A percentile compares a stretch with the other conserved stretches of the same genome.
Evolutionary conservation across 2,797 vertebrate genomes (phyloP).

Genomic region (Enteromius radiatus): DNA sequence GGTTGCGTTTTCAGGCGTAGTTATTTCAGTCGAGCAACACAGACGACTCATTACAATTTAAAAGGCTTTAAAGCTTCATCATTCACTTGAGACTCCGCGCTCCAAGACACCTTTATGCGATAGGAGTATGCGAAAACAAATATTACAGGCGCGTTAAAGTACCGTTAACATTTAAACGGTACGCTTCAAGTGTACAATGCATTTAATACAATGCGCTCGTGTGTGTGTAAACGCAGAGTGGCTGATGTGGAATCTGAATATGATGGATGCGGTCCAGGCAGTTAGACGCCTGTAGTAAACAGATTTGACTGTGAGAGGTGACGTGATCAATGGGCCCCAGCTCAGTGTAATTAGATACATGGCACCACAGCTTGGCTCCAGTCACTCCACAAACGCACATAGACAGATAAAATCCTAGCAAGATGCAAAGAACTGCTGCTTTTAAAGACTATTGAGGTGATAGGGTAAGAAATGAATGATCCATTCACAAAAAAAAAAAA

Average conservation of each 20-base stretch:
- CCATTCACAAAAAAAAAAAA: slow-evolving; percentile 9
- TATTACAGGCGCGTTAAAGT: slow-evolving; percentile 42
- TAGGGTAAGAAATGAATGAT: background rate
- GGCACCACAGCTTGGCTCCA: slow-evolving; percentile 78
- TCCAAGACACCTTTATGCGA: slow-evolving; percentile 43
- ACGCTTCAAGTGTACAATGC: slow-evolving; percentile 11
- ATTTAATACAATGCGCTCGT: background rate
- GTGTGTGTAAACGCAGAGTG: slow-evolving; percentile 56
- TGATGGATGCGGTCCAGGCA: slow-evolving; percentile 78
- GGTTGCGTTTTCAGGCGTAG: slow-evolving; percentile 24
- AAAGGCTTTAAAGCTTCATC: slow-evolving; percentile 40
- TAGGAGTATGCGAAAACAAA: slow-evolving; percentile 32
- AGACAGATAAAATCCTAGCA: slow-evolving; percentile 29
- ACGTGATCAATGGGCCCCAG: slow-evolving; percentile 87
- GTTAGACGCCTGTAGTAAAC: slow-evolving; percentile 83
- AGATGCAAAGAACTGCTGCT: background rate
- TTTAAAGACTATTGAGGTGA: background rate
- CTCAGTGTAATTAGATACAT: slow-evolving; percentile 93
- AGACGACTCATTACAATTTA: slow-evolving; percentile 35
- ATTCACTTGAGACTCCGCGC: background rate
- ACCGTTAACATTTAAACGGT: slow-evolving; percentile 32
- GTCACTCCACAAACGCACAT: slow-evolving; percentile 66
- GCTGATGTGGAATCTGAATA: slow-evolving; percentile 79
- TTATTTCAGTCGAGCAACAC: slow-evolving; percentile 58
- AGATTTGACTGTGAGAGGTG: slow-evolving; percentile 83